Base-by-base conservation (phyloP, 2,888 invertebrate genomes). In the Sesia bembeciformis region DNA sequence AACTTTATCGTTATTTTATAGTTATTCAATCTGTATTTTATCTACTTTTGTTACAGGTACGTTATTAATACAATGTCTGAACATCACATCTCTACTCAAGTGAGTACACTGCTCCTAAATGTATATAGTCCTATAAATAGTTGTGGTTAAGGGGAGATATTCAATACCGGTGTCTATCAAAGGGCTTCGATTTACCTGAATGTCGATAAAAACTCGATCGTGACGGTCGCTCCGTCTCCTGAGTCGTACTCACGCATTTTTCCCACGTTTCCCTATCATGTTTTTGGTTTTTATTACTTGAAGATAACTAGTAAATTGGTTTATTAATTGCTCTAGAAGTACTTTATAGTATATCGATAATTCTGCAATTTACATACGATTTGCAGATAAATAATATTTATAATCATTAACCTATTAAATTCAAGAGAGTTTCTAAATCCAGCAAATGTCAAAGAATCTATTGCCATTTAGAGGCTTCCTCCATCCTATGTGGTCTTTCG, bases 121-220 rank as follows among this genome's bases (percentile, higher is more conserved):
- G 46, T 39, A 39, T 4, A 51, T 51, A 49, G 6, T n/a, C 41
- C 6, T 54, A 54, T 23, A 23, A 23, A 23, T 23, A 23, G 23
- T 23, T 23, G 23, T 23, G 23, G 23, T 23, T 23, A 23, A 23
- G 23, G 23, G 23, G 23, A 46, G 8, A 46, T 43, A 52, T n/a
- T 40, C 6, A n/a, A 23, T 8, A 40, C n/a, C 23, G 43, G 38
- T 42, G 42, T 39, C 46, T 23, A 8, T 46, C 46, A 61, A 62
- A 60, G 61, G 64, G 65, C 63, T 64, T 58, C 58, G 70, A 67
- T 73, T 70, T 68, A 72, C 67, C 52, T 62, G 62, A 67, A 64
- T 58, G 61, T 66, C 64, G 64, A 77, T 75, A 81, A 81, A 80
- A 82, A 78, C 70, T 63, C 57, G 70, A 70, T 79, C 76, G 81